phyloP scores from a whole-genome alignment of 2,797 vertebrate genomes.

The Margarornis squamiger region DNA sequence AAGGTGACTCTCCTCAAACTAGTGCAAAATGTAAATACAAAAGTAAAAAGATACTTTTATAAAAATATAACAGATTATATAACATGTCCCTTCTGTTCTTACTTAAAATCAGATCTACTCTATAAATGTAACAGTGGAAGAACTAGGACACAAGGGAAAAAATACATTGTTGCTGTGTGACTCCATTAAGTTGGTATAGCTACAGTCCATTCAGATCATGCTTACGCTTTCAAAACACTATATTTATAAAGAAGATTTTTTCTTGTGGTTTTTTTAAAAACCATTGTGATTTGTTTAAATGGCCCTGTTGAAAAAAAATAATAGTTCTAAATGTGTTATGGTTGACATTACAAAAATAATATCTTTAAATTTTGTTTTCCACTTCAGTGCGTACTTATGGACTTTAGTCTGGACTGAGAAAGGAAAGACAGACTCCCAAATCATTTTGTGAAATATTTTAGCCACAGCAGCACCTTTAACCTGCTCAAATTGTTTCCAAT shows the following conservation, averaged over 20 bases:
- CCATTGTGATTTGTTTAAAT: not conserved
- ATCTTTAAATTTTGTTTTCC: constrained; percentile 37
- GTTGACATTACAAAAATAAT: not conserved
- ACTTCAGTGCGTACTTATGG: not conserved
- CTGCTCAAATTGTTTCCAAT: constrained; percentile 56
- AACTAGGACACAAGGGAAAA: not conserved
- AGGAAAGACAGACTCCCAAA: not conserved
- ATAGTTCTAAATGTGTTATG: not conserved
- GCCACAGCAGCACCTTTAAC: constrained; percentile 26
- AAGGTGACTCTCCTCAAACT: not conserved
- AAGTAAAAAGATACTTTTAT: not conserved
- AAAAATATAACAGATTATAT: not conserved
- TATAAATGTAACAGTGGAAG: not conserved
- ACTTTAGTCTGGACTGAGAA: constrained; percentile 4
- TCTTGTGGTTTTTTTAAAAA: not conserved
- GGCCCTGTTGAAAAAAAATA: not conserved
- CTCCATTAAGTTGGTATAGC: not conserved
- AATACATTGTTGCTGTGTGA: not conserved
- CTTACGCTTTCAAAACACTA: not conserved
- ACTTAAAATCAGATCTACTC: not conserved
- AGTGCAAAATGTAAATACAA: not conserved
- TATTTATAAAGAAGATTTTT: not conserved
- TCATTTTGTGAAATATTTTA: constrained; percentile 62
- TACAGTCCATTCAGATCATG: not conserved
- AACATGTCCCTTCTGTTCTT: not conserved